Base-by-base conservation (phyloP, 2,888 invertebrate genomes). In the Apoda limacodes region DNA sequence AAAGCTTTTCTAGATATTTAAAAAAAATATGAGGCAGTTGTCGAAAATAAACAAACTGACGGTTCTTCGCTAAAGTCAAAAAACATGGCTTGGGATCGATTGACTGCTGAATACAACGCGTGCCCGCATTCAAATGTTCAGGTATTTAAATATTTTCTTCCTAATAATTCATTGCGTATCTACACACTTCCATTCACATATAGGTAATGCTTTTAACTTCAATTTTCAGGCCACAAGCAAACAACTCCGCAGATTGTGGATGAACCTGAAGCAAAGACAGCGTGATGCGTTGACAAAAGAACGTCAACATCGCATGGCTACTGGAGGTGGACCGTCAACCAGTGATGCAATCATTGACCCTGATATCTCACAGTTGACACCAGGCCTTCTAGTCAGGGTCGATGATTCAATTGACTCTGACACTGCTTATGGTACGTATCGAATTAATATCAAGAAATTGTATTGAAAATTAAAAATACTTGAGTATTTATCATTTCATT, bases 221-320 rank as follows among this genome's bases (percentile, higher is more conserved):
- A n/a, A 20, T 27, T 20, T 23, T 23, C 20, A 38, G 32, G 31
- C 20, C 9, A 24, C 40, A 28, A 30, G 10, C 29, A 40, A 40
- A 27, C 40, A 45, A 33, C 30, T 42, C 15, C 22, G 37, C 9
- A 34, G 42, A 2, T 21, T 42, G 19, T 40, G 44, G 44, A 34
- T 39, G 26, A 42, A 45, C 23, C 13, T 40, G 22, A 45, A 42
- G 22, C 41, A 41, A 19, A 36, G 42, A 9, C 35, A 40, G 21
- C 30, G 42, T 26, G 29, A 29, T 9, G 35, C 40, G n/a, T 9
- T 35, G 14, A 32, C 28, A 2, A 39, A 40, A 28, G 33, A 35
- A 24, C 28, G 34, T 4, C 35, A 37, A 32, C 32, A 34, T 26
- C 19, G 22, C 5, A 23, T 32, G 19, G 23, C 30, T 23, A 13